Evolutionary conservation across 1,140 invertebrate genomes (phyloP), one percentile per base, ranked within the genome.

Genomic region (Holcopasites calliopsidis): DNA sequence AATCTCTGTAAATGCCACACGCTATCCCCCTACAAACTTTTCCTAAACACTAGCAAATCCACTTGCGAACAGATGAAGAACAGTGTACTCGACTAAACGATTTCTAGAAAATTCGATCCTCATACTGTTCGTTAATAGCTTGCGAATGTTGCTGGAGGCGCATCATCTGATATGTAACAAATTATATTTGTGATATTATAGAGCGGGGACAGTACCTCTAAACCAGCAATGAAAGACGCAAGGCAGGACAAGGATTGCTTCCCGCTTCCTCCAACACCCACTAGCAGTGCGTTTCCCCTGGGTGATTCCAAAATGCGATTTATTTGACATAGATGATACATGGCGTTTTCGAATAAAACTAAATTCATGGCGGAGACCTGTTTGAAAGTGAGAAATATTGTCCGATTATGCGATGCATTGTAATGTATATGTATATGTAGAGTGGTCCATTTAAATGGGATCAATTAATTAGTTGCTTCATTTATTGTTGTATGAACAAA

Each of bases 321-420:
- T 69, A 99, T 99, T 80, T 96, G 93, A 90, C 96, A 97, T 31
- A 98, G 94, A 87, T 98, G 97, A 75, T 94, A 93, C 95, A 99
- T 97, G 3, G 98, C 98, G 89, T 99, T 98, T 88, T 98, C 97
- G 88, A 99, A 99, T 3, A 99, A 93, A 8, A 99, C 98, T 8
- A 99, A 92, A 91, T 98, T 98, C 97, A 99, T 98, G 1, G 95
- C 95, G 5, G 96, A 95, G 38, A 98, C 94, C 69, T 95, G 85
- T 76, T 94, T 93, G 18, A 77, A 77, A 26, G 21, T 23, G 11
- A n/a, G 21, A 28, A 31, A 38, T 7, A 49, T 1, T 26, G 31
- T 13, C 49, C 0, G 4, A 44, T 26, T 62, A 28, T 1, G 28
- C 40, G 18, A 35, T 3, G 21, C 1, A n/a, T 5, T 18, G 11